Percentiles rank a stretch among this genome's conserved stretches.
phyloP scores from a whole-genome alignment of 2,888 invertebrate genomes.

The Pheosia tremula region DNA sequence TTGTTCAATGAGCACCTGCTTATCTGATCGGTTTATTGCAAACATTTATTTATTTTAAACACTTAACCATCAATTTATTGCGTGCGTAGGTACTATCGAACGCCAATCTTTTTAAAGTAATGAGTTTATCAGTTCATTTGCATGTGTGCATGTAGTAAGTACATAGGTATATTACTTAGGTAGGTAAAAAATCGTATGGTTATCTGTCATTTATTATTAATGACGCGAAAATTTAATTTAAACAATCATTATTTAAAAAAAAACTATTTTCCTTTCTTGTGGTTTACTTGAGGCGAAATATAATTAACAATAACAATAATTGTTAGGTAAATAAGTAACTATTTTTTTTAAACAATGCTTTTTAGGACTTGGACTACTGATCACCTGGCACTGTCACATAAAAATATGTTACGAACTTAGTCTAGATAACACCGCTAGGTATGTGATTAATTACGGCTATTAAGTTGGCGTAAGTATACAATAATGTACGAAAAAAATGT shows the following conservation, averaged over 20 bases:
- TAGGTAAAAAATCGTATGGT: conserved; percentile 14
- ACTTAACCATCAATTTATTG: conserved; percentile 25
- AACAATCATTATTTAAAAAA: conserved; percentile 12
- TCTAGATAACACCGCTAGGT: too few relatives aligned
- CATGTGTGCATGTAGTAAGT: conserved; percentile 21
- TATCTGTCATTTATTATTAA: conserved; percentile 20
- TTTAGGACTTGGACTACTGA: too few relatives aligned
- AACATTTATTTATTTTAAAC: conserved; percentile 20
- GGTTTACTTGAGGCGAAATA: conserved; percentile 8
- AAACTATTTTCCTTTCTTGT: conserved; percentile 10
- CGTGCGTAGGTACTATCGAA: conserved; percentile 5
- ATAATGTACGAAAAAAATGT: too few relatives aligned
- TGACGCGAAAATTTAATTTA: conserved; percentile 15
- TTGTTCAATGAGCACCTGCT: conserved; percentile 3
- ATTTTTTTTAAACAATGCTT: too few relatives aligned
- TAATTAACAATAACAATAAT: too few relatives aligned
- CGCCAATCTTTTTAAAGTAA: conserved; percentile 21
- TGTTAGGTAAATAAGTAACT: too few relatives aligned
- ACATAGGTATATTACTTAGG: not conserved
- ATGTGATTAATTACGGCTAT: too few relatives aligned
- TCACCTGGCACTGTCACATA: too few relatives aligned
- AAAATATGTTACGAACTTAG: too few relatives aligned
- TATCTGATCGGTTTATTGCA: conserved; percentile 9
- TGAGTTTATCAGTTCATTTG: conserved; percentile 41
- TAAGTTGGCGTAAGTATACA: too few relatives aligned